These are phyloP conservation scores for Ciconia nigra DNA, from an alignment of 2,797 vertebrate species.

Conservation along the genomic window DNA sequence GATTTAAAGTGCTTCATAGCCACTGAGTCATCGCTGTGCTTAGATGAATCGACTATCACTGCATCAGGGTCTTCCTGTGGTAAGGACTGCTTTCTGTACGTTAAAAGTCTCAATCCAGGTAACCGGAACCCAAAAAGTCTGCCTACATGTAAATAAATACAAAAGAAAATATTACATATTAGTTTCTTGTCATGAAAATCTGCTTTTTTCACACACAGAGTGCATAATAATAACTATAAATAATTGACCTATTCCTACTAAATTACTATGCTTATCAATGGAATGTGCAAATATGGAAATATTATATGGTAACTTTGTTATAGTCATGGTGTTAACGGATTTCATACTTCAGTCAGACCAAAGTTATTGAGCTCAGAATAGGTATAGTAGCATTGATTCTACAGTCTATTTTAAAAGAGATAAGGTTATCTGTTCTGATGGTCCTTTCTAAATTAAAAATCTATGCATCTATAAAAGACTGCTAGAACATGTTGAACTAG, in stretches of 20 bases:
- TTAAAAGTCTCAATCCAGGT: slow-evolving; percentile 88
- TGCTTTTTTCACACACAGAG: not conserved
- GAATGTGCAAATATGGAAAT: not conserved
- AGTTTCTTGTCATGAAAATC: not conserved
- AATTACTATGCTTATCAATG: not conserved
- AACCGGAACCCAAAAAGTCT: slow-evolving; percentile 93
- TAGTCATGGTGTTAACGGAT: not conserved
- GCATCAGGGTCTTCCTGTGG: slow-evolving; percentile 96
- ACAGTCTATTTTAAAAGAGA: not conserved
- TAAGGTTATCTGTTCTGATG: not conserved
- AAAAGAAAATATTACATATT: not conserved
- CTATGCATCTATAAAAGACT: not conserved
- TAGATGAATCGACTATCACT: slow-evolving; percentile 90
- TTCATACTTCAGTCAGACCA: not conserved
- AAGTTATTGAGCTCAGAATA: not conserved
- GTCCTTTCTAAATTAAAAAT: not conserved
- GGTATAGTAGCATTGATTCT: not conserved
- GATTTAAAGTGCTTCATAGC: slow-evolving; percentile 92
- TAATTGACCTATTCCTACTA: not conserved
- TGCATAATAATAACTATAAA: not conserved
- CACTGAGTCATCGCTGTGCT: slow-evolving; percentile 86
- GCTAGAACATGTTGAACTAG: not conserved
- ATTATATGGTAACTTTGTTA: not conserved
- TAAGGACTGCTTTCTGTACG: slow-evolving; percentile 92
- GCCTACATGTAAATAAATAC: slow-evolving; percentile 75